Percentiles rank a stretch among this genome's conserved stretches.
Conservation (phyloP, 1,140 invertebrate genomes). For the Delia radicum region DNA sequence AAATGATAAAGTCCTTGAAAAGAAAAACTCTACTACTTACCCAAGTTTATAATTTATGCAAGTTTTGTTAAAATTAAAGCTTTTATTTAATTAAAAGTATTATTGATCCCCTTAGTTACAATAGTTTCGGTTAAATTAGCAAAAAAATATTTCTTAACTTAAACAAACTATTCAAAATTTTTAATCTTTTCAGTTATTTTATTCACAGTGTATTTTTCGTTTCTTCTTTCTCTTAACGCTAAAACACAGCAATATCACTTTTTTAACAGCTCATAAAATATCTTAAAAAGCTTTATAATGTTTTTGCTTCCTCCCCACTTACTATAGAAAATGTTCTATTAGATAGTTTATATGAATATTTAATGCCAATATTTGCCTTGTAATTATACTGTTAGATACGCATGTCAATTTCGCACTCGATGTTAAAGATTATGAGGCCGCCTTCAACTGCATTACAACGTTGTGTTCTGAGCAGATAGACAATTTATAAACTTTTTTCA, state of each 20-base stretch:
- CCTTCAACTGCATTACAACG: too few species aligned
- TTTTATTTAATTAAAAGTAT: too few species aligned
- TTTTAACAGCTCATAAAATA: neutral
- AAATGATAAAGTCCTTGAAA: too few species aligned
- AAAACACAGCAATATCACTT: neutral
- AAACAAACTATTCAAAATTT: too few species aligned
- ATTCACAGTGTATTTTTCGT: neutral
- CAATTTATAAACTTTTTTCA: too few species aligned
- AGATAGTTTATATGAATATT: neutral
- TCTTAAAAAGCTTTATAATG: neutral
- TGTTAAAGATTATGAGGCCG: neutral
- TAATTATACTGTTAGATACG: conserved; percentile 4
- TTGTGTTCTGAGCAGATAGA: neutral
- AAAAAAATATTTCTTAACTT: too few species aligned
- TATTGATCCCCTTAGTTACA: too few species aligned
- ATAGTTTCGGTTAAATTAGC: too few species aligned
- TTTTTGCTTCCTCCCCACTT: neutral
- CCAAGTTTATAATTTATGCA: too few species aligned
- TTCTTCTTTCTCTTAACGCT: neutral
- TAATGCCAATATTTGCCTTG: neutral
- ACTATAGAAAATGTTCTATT: neutral
- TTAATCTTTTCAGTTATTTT: too few species aligned
- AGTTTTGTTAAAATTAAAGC: too few species aligned
- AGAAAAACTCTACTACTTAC: too few species aligned
- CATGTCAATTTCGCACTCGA: conserved; percentile 3